These are phyloP conservation scores for Vidua macroura DNA, from an alignment of 2,113 vertebrate genomes.

Conservation along the genomic window DNA sequence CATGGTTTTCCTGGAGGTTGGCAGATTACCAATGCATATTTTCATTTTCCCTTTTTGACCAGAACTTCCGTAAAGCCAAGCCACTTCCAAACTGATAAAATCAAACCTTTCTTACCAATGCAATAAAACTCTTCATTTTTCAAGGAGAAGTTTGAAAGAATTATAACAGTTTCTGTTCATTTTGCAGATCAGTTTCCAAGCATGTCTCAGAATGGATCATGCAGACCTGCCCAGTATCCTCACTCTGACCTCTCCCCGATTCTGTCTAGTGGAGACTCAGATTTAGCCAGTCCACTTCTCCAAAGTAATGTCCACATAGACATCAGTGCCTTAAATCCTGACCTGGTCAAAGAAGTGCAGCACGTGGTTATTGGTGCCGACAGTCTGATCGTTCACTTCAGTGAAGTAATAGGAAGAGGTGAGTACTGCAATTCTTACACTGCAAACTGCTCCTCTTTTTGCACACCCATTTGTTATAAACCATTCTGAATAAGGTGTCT, in stretches of 20 bases:
- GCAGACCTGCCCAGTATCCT: slow-evolving; percentile 83
- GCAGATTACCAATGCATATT: slow-evolving; percentile 25
- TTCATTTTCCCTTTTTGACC: slow-evolving; percentile 40
- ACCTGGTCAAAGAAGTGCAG: slow-evolving; percentile 93
- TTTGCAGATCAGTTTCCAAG: slow-evolving; percentile 88
- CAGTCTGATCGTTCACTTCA: slow-evolving; percentile 90
- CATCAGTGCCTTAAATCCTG: slow-evolving; percentile 89
- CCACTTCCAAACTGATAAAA: slow-evolving; percentile 7
- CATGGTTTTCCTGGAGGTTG: neutral
- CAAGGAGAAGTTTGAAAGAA: neutral
- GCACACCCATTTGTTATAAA: neutral
- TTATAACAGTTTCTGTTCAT: slow-evolving; percentile 41
- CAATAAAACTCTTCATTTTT: neutral
- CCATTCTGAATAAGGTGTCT: neutral
- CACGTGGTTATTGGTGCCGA: slow-evolving; percentile 92
- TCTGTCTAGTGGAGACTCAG: slow-evolving; percentile 83
- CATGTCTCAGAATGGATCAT: slow-evolving; percentile 86
- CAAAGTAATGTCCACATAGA: slow-evolving; percentile 89
- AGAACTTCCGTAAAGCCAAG: neutral
- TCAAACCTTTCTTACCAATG: neutral
- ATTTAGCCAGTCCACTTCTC: slow-evolving; percentile 89
- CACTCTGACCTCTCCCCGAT: slow-evolving; percentile 89
- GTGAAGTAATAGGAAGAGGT: slow-evolving; percentile 96
- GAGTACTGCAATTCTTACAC: slow-evolving; percentile 49
- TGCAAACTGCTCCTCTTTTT: slow-evolving; percentile 8